Percentiles rank a stretch among this genome's conserved stretches.
phyloP scores from a whole-genome alignment of 2,888 invertebrate species.

The Dicycla oo region DNA sequence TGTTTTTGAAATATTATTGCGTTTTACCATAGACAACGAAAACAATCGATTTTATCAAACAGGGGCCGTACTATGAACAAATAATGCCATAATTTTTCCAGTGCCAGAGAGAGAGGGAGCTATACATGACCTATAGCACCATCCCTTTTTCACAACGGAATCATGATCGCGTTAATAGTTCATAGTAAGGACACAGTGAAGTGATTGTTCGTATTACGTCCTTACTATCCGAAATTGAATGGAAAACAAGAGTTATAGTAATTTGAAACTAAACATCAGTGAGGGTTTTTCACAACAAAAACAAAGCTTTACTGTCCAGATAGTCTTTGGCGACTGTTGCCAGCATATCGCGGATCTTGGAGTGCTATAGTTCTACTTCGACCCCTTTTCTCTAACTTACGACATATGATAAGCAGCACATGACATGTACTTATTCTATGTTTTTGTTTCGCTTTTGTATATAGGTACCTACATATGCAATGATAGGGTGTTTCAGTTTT shows the following conservation, averaged over 20 bases:
- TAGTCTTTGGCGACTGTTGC: conserved; percentile 21
- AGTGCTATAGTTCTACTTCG: conserved; percentile 33
- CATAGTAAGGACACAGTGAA: no score
- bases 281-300: neutral
- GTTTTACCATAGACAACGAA: neutral
- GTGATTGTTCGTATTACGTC: neutral
- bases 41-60: neutral
- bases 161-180: no score
- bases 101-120: no score
- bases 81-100: no score
- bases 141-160: no score
- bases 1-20: conserved; percentile 7
- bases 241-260: neutral
- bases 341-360: conserved; percentile 36
- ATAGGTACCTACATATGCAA: no score
- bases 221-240: neutral
- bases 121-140: no score
- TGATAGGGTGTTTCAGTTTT: no score
- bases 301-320: neutral
- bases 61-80: no score
- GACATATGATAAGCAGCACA: conserved; percentile 36
- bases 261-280: neutral
- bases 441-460: conserved; percentile 14
- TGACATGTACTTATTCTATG: conserved; percentile 13
- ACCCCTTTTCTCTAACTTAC: conserved; percentile 29